Conservation (phyloP, 1,140 invertebrate genomes). For the Ostrea edulis region DNA sequence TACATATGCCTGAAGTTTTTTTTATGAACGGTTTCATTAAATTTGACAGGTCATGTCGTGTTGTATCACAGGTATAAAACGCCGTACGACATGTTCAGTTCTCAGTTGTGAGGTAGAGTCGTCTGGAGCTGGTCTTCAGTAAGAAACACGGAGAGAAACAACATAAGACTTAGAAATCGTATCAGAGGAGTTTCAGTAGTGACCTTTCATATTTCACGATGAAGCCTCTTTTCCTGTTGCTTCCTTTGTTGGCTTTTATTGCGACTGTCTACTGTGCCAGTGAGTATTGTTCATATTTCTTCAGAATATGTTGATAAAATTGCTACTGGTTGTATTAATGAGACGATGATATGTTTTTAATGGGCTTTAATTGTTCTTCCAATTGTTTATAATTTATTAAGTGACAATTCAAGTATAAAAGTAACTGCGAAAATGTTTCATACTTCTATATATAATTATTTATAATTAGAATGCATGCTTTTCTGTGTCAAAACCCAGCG, state of each 20-base stretch:
- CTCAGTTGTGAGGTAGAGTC: background rate
- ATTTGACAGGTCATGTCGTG: conserved; percentile 9
- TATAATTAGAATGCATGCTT: background rate
- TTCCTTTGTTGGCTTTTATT: background rate
- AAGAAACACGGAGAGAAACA: background rate
- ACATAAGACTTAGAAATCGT: background rate
- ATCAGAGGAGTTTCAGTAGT: background rate
- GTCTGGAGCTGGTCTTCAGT: conserved; percentile 17
- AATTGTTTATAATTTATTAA: too few relatives aligned
- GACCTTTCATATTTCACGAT: background rate
- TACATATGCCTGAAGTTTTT: background rate
- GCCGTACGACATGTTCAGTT: background rate
- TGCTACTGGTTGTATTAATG: background rate
- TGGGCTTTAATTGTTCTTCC: background rate
- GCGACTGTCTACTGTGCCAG: conserved; percentile 13
- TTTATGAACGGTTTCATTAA: background rate
- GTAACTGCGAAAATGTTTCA: too few relatives aligned
- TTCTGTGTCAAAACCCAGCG: background rate
- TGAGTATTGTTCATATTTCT: background rate
- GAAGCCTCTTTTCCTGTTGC: background rate
- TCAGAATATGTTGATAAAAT: background rate
- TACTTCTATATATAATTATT: background rate
- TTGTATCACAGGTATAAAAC: conserved; percentile 8
- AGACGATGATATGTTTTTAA: background rate
- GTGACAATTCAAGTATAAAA: too few relatives aligned